Evolutionary conservation across 1,140 invertebrate species (phyloP), one percentile per base, ranked within the genome.

Genomic region (Nebria ingens): DNA sequence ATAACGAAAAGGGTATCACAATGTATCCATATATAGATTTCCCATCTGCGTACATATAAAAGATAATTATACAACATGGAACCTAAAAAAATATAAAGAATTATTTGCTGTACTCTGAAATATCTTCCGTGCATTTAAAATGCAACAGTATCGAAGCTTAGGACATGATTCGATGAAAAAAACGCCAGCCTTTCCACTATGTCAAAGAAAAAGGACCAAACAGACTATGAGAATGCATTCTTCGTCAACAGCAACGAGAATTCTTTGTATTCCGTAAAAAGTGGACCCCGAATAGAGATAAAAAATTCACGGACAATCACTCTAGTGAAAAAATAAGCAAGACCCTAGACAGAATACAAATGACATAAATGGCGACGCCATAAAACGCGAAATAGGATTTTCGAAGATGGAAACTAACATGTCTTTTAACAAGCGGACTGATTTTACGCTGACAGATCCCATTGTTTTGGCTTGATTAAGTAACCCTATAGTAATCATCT

Each of bases 361-460:
- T 57, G 55, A 61, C 45, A 23, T 21, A 42, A 11, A 11, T 17
- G 40, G 15, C 40, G 51, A 25, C 50, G 52, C 23, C 50, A 56
- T 56, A 9, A 53, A 42, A 53, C 29, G 20, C 53, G 25, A 51
- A 54, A 40, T 17, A 19, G 4, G n/a, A 34, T n/a, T n/a, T 29
- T 50, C 51, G 21, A 49, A 57, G 15, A 45, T 45, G 40, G 40
- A 45, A 45, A 45, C 9, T 45, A 45, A 45, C 54, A 34, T 23
- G 51, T 59, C 38, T 58, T 62, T 58, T 62, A 62, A 62, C 60
- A 62, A 62, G 60, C 59, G 40, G 52, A 53, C 52, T 58, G 60
- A 62, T 62, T 62, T 60, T 55, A 56, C 55, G 55, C 38, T 59
- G 60, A 62, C 60, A 62, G 59, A 19, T 17, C 45, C 38, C 54